Percentiles rank a stretch among this genome's conserved stretches.
phyloP scores from a whole-genome alignment of 2,888 invertebrate genomes.

The Anthophora plumipes region DNA sequence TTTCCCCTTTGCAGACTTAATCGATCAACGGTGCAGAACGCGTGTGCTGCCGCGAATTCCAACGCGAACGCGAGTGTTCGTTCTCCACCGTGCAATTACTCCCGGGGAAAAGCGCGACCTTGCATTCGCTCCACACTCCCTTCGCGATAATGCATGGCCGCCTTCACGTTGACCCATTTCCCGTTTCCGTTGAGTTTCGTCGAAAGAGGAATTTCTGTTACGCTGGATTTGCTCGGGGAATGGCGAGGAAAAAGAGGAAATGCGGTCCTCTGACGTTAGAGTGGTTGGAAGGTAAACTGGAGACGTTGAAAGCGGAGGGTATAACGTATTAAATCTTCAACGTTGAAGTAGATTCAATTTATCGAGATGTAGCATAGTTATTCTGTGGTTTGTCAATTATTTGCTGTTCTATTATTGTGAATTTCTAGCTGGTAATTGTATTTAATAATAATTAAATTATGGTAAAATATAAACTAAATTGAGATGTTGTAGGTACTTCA shows the following conservation, averaged over 20 bases:
- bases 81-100: conserved; percentile 40
- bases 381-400: too few relatives aligned
- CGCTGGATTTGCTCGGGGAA: not conserved
- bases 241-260: not conserved
- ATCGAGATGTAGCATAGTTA: too few relatives aligned
- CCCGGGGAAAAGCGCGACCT: conserved; percentile 23
- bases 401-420: too few relatives aligned
- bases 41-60: conserved; percentile 29
- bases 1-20: conserved; percentile 31
- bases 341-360: too few relatives aligned
- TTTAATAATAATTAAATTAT: too few relatives aligned
- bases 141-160: conserved; percentile 14
- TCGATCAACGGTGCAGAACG: conserved; percentile 21
- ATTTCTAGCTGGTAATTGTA: too few relatives aligned
- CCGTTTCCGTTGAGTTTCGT: conserved; percentile 4
- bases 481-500: not conserved
- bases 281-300: not conserved
- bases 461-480: too few relatives aligned
- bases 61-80: conserved; percentile 9
- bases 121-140: not conserved
- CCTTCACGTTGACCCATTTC: conserved; percentile 37
- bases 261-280: not conserved
- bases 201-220: conserved; percentile 23
- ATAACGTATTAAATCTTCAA: too few relatives aligned
- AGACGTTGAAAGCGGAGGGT: not conserved